Evolutionary conservation across 2,113 vertebrate genomes (phyloP).

Genomic region (Heteronetta atricapilla): DNA sequence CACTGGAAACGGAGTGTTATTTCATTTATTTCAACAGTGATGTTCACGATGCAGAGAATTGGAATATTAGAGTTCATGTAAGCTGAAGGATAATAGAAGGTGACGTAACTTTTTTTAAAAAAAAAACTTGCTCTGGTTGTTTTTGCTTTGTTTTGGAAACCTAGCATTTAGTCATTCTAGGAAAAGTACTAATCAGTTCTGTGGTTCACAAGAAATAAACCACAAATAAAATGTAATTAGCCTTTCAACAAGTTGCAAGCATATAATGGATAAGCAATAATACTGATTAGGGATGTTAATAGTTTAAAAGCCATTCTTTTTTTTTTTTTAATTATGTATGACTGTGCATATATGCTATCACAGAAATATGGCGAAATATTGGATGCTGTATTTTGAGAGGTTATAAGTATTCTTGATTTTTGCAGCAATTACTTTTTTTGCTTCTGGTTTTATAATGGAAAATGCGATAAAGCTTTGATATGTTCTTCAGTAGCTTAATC

Average conservation of each 20-base stretch:
- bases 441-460: background rate
- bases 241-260: background rate
- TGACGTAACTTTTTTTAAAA: background rate
- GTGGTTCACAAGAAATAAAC: background rate
- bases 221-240: background rate
- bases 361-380: background rate
- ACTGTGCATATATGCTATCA: background rate
- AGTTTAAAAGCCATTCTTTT: background rate
- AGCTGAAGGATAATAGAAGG: background rate
- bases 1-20: background rate
- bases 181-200: background rate
- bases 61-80: background rate
- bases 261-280: background rate
- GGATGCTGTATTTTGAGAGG: background rate
- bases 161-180: background rate
- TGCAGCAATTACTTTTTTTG: background rate
- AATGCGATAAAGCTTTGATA: background rate
- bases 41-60: background rate
- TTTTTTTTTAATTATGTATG: background rate
- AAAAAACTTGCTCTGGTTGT: background rate
- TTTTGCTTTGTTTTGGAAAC: background rate
- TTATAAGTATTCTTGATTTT: background rate
- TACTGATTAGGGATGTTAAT: background rate
- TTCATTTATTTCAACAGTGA: background rate
- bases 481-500: background rate